Evolutionary conservation across 2,797 vertebrate species (phyloP).

Genomic region (Micrastur ruficollis): DNA sequence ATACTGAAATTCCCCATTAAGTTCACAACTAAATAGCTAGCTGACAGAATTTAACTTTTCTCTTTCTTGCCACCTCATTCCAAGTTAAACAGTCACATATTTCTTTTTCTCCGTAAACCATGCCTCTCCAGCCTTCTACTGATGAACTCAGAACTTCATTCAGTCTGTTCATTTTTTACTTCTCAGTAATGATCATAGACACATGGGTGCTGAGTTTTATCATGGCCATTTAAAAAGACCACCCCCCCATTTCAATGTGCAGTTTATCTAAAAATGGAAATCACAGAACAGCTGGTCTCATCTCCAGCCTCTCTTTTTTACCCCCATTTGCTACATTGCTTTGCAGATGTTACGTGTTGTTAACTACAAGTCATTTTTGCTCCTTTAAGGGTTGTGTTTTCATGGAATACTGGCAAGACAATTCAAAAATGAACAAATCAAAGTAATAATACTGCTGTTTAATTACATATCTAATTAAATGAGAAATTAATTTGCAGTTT

Average conservation of each 20-base stretch:
- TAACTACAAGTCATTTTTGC: not conserved
- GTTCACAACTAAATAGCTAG: not conserved
- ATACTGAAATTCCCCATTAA: not conserved
- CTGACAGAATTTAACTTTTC: not conserved
- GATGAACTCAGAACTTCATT: not conserved
- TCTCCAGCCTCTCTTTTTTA: not conserved
- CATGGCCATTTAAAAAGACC: not conserved
- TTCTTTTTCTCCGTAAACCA: not conserved
- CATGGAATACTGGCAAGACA: not conserved
- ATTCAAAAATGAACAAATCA: not conserved
- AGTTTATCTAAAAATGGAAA: not conserved
- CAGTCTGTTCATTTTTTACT: not conserved
- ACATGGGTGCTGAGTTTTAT: not conserved
- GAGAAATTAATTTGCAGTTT: not conserved
- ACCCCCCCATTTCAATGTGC: not conserved
- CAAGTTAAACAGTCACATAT: not conserved
- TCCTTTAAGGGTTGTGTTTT: not conserved
- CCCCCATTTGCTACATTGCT: not conserved
- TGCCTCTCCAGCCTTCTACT: not conserved
- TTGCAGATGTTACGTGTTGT: not conserved
- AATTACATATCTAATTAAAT: conserved; percentile 13
- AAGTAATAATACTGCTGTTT: not conserved
- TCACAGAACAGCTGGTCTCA: not conserved
- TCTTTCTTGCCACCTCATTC: not conserved
- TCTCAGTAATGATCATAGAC: not conserved